Evolutionary conservation across 2,888 invertebrate species (phyloP).

Genomic region (Dastarcus helophoroides): DNA sequence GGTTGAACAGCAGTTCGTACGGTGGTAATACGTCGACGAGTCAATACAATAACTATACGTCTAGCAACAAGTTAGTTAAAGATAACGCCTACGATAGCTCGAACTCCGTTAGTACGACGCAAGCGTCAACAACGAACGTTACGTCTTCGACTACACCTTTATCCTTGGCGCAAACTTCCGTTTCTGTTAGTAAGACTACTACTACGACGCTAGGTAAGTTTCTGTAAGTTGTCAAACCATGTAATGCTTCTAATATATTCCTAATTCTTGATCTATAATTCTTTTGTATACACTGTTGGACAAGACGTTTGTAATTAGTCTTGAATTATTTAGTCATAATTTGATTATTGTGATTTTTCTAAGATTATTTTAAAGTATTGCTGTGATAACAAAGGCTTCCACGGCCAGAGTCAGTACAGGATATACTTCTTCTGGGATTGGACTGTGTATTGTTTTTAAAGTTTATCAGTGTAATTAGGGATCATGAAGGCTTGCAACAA

Average conservation of each 20-base stretch:
- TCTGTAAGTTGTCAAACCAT: not conserved
- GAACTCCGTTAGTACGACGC: constrained; percentile 25
- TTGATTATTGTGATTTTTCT: no score
- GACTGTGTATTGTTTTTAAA: no score
- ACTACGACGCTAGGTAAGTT: constrained; percentile 36
- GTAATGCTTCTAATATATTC: not conserved
- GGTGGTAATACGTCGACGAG: constrained; percentile 26
- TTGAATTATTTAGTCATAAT: no score
- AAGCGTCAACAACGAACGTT: constrained; percentile 27
- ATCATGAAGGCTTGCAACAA: no score
- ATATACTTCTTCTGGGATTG: no score
- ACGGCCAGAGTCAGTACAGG: no score
- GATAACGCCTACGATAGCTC: constrained; percentile 27
- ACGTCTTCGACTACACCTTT: constrained; percentile 24
- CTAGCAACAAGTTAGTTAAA: constrained; percentile 30
- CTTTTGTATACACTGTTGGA: no score
- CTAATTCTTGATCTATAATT: no score
- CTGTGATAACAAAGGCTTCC: no score
- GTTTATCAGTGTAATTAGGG: no score
- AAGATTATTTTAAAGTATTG: no score
- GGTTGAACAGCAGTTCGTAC: constrained; percentile 32
- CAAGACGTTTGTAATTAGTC: no score
- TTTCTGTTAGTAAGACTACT: constrained; percentile 33
- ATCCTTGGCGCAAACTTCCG: constrained; percentile 24
- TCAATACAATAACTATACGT: constrained; percentile 35